A percentile compares a stretch with the other conserved stretches of the same genome.
Conservation (phyloP, 2,113 vertebrate genomes). For the Okapia johnstoni region DNA sequence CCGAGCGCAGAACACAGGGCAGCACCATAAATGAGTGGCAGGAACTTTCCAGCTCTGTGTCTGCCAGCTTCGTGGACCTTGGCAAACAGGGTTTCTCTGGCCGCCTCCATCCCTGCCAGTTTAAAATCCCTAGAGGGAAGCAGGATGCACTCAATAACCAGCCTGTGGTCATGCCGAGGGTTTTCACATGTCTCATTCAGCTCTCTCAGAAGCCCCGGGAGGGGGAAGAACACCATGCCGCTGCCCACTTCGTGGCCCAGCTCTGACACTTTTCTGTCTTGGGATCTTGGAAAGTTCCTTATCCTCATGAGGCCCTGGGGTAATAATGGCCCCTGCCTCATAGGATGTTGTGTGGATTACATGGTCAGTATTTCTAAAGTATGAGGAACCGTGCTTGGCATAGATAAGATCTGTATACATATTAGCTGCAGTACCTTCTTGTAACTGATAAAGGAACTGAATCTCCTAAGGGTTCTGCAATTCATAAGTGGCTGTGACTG, state of each 20-base stretch:
- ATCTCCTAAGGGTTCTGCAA: neutral
- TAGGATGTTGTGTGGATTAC: neutral
- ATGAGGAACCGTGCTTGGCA: neutral
- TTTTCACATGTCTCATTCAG: neutral
- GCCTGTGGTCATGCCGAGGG: neutral
- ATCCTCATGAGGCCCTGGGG: neutral
- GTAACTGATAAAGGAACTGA: neutral
- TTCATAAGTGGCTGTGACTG: neutral
- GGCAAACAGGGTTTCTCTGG: neutral
- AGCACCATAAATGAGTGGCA: rapidly evolving
- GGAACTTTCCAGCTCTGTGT: rapidly evolving
- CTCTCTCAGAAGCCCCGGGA: neutral
- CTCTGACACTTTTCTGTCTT: neutral
- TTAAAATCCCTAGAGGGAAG: neutral
- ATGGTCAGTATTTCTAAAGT: neutral
- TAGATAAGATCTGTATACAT: rapidly evolving
- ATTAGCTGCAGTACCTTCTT: neutral
- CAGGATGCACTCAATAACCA: neutral
- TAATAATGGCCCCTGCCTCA: neutral
- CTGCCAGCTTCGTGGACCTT: neutral
- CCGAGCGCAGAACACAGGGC: neutral
- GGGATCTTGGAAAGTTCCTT: neutral
- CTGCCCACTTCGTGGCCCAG: rapidly evolving
- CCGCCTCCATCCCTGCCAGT: neutral
- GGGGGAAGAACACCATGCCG: rapidly evolving